Evolutionary conservation across 2,797 vertebrate species (phyloP), one percentile per base, ranked within the genome.

Genomic region (Atherinosoma microstoma): DNA sequence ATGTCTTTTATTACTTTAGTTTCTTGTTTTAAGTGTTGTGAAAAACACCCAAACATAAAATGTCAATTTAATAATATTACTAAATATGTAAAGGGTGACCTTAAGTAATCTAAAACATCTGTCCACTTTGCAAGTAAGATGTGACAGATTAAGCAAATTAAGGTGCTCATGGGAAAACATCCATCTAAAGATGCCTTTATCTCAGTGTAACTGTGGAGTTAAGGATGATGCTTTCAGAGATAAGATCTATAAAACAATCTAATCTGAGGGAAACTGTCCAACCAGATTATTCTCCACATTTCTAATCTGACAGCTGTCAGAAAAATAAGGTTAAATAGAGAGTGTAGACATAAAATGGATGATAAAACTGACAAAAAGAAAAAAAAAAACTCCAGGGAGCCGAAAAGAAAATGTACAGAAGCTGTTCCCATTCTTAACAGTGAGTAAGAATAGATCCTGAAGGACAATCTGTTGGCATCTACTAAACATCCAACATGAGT

Each of bases 381-480:
- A 24, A 58, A 34, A 38, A 3, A 38, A 60, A 6, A 5, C 4
- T 38, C 9, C 12, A 24, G n/a, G 12, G 8, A 40, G 6, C 30
- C 7, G 1, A 9, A 6, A 20, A 5, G 6, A 38, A 12, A 29
- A 11, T 35, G 30, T 38, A 29, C 56, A 45, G 35, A 3, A 59
- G 15, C 13, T 13, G 2, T 15, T 24, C n/a, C 24, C 58, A 11
- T 54, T 75, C 12, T 22, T 20, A n/a, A 11, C 20, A 27, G 34
- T 51, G 42, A 58, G 60, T 45, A 56, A 74, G 68, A 82, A 70
- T 61, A 47, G 16, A 20, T 3, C 30, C 11, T 71, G 56, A 67
- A 76, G 65, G 67, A 88, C 78, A 87, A 79, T 76, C 68, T 77
- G 78, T 73, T 80, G 83, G 72, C 54, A 22, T 64, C 36, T 27